A percentile compares a stretch with the other conserved stretches of the same genome.
Conservation (phyloP, 2,797 vertebrate species). For the Neostethus bicornis region DNA sequence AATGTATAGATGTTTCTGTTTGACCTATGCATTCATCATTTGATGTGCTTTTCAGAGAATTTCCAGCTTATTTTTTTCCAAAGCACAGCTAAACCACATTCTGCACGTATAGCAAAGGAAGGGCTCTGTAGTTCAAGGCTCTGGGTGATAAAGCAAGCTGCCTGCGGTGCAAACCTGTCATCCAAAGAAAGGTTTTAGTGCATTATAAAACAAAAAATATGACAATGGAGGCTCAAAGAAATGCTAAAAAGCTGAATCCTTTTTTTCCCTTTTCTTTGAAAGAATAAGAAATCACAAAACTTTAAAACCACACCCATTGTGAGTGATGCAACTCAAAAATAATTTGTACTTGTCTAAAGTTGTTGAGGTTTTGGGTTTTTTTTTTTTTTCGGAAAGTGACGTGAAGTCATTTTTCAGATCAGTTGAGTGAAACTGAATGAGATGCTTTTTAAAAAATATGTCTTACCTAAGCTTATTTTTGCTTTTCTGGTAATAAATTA, state of each 20-base stretch:
- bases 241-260: background rate
- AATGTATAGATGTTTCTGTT: background rate
- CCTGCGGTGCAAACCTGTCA: background rate
- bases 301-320: background rate
- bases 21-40: background rate
- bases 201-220: background rate
- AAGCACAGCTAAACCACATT: background rate
- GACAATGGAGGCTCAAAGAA: background rate
- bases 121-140: background rate
- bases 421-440: background rate
- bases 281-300: background rate
- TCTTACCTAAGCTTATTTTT: background rate
- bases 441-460: background rate
- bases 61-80: background rate
- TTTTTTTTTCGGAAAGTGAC: background rate
- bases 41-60: background rate
- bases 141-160: background rate
- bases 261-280: background rate
- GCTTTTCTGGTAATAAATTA: background rate
- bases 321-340: background rate
- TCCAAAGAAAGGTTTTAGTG: background rate
- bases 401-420: background rate
- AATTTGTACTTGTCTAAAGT: background rate
- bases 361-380: too few relatives aligned
- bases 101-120: background rate